These are phyloP conservation scores for Ficedula albicollis DNA, from an alignment of 2,797 vertebrate species.

Conservation along the genomic window DNA sequence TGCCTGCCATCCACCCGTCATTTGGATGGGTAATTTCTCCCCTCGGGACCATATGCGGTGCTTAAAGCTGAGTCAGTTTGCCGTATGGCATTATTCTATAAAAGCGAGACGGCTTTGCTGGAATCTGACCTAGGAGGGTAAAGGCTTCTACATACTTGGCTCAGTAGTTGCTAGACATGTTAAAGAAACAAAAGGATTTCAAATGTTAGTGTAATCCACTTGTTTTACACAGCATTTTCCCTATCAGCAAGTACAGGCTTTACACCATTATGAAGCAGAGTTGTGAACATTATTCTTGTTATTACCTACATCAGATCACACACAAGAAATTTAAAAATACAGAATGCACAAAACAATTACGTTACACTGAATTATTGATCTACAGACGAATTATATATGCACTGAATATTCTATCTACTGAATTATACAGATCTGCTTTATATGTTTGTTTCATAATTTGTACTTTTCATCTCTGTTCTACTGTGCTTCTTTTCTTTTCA, in stretches of 20 bases:
- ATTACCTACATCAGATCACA: background rate
- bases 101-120: conserved; percentile 31
- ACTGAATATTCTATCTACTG: background rate
- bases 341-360: conserved; percentile 1
- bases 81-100: conserved; percentile 26
- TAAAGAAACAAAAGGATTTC: conserved; percentile 41
- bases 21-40: conserved; percentile 47
- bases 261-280: background rate
- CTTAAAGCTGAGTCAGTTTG: conserved; percentile 54
- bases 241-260: background rate
- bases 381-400: background rate
- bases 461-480: background rate
- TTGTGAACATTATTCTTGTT: background rate
- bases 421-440: background rate
- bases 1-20: conserved; percentile 49
- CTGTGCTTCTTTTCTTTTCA: background rate
- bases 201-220: conserved; percentile 1
- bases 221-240: background rate
- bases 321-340: background rate
- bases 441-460: background rate
- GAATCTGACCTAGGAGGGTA: conserved; percentile 51
- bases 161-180: conserved; percentile 59
- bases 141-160: conserved; percentile 38
- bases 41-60: conserved; percentile 27
- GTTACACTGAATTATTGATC: conserved; percentile 3